Percentiles rank a stretch among this genome's conserved stretches.
Conservation (phyloP, 2,797 vertebrate species). For the Setipinna tenuifilis region DNA sequence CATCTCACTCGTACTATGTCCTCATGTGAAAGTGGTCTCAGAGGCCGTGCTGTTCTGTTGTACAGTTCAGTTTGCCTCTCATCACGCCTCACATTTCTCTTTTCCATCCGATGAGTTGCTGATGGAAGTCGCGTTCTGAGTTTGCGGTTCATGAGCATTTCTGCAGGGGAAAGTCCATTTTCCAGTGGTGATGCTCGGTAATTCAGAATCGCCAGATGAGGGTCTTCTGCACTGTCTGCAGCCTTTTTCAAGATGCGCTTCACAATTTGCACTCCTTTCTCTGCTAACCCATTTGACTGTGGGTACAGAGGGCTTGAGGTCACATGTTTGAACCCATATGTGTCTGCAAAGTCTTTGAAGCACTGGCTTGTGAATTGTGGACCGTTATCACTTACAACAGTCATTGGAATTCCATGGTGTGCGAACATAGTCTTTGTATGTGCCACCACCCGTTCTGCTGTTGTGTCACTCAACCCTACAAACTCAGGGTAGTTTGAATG, state of each 20-base stretch:
- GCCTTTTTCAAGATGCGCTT: conserved; percentile 33
- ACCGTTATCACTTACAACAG: conserved; percentile 26
- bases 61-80: neutral
- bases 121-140: conserved; percentile 23
- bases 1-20: conserved; percentile 29
- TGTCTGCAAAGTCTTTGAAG: conserved; percentile 10
- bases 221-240: conserved; percentile 19
- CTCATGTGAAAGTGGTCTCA: conserved; percentile 29
- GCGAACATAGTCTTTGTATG: conserved; percentile 33
- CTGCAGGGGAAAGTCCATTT: conserved; percentile 15
- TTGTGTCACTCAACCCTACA: neutral
- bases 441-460: no score
- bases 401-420: conserved; percentile 28
- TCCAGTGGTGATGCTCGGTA: conserved; percentile 32
- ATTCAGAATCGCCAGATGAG: no score
- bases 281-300: no score
- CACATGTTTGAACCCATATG: conserved; percentile 30
- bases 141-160: conserved; percentile 39
- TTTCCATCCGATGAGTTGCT: conserved; percentile 10
- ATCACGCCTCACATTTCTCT: neutral
- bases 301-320: conserved; percentile 7
- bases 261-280: no score
- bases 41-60: conserved; percentile 12
- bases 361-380: conserved; percentile 27
- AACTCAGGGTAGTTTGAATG: conserved; percentile 28